Evolutionary conservation across 1,140 invertebrate genomes (phyloP).

Genomic region (Kradibia gibbosae): DNA sequence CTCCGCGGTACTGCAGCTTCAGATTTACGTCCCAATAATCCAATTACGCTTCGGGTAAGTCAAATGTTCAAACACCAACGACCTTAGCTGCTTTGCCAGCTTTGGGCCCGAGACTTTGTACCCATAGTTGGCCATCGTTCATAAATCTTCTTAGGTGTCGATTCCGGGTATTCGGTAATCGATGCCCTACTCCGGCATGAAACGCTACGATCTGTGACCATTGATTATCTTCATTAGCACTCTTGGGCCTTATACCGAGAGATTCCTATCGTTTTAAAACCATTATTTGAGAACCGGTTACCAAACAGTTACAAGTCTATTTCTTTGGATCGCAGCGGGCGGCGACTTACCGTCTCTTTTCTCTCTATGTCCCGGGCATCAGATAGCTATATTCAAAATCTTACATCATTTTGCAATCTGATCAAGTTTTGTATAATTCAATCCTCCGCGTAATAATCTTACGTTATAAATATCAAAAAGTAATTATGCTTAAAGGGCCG

Average conservation of each 20-base stretch:
- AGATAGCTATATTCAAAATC: not conserved
- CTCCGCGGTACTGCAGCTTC: too few species aligned
- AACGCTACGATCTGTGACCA: conserved; percentile 9
- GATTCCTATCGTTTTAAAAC: conserved; percentile 26
- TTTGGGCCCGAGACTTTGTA: not conserved
- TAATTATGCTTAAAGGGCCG: too few species aligned
- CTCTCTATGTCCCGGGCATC: not conserved
- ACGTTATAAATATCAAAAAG: not conserved
- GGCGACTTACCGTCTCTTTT: not conserved
- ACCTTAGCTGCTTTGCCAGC: not conserved
- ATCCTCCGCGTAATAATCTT: not conserved
- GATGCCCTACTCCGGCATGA: not conserved
- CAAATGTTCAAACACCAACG: not conserved
- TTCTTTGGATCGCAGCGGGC: not conserved
- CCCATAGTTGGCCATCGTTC: not conserved
- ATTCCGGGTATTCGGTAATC: conserved; percentile 45
- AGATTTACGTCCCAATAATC: too few species aligned
- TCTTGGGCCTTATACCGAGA: not conserved
- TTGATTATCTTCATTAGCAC: conserved; percentile 48
- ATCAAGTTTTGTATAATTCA: not conserved
- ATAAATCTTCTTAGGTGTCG: conserved; percentile 44
- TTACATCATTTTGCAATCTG: not conserved
- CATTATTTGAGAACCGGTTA: conserved; percentile 26
- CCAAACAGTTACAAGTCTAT: conserved; percentile 8
- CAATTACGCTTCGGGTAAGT: too few species aligned